phyloP scores from a whole-genome alignment of 2,113 vertebrate genomes.

The Etia nguti region DNA sequence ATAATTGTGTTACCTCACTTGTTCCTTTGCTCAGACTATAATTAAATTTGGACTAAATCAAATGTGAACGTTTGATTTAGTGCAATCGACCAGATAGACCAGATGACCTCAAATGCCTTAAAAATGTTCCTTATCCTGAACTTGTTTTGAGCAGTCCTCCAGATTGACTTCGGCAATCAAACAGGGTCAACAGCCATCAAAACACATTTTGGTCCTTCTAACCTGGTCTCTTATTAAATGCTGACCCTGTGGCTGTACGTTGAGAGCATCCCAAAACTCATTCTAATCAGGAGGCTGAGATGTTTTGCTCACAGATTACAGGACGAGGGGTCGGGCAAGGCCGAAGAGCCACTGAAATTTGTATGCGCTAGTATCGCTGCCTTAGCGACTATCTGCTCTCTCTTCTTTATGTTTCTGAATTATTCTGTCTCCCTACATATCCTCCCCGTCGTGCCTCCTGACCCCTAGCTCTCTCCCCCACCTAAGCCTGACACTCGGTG shows the following conservation, averaged over 20 bases:
- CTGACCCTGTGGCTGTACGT: not conserved
- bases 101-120: not conserved
- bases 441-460: not conserved
- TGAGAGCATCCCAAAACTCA: not conserved
- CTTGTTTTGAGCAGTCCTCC: not conserved
- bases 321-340: not conserved
- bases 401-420: not conserved
- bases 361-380: not conserved
- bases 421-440: not conserved
- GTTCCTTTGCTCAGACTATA: not conserved
- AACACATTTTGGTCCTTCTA: not conserved
- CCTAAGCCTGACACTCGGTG: not conserved
- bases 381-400: not conserved
- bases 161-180: not conserved
- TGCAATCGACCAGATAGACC: not conserved
- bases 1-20: not conserved
- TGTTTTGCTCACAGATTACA: not conserved
- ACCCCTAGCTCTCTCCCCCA: not conserved
- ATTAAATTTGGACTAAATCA: not conserved
- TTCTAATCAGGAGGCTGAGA: conserved; percentile 9
- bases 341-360: not conserved
- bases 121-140: not conserved
- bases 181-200: not conserved
- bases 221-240: not conserved
- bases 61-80: not conserved